Percentiles rank a stretch among this genome's conserved stretches.
Evolutionary conservation across 2,888 invertebrate species (phyloP).

Genomic region (Smittia sp.): DNA sequence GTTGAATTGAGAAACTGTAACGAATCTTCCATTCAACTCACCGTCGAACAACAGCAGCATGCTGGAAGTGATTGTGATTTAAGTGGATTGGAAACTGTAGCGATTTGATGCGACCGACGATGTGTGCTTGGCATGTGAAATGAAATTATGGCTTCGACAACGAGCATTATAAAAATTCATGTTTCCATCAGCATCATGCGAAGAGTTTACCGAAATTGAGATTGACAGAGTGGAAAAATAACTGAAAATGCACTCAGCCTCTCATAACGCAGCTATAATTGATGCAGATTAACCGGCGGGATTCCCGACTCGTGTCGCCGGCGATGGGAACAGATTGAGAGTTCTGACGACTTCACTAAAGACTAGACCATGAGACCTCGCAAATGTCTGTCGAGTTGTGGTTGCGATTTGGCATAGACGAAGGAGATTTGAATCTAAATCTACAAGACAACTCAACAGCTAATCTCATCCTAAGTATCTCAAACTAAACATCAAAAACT

Average conservation of each 20-base stretch:
- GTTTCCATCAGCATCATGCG: neutral
- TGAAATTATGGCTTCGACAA: too few species aligned
- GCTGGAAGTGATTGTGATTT: neutral
- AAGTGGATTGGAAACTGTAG: neutral
- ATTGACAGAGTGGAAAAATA: slow-evolving; percentile 29
- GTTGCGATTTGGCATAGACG: too few species aligned
- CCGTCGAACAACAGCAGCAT: neutral
- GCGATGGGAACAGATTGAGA: too few species aligned
- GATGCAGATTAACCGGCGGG: too few species aligned
- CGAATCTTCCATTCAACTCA: neutral
- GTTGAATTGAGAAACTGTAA: neutral
- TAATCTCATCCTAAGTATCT: too few species aligned
- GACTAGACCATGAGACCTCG: too few species aligned
- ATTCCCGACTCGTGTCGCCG: too few species aligned
- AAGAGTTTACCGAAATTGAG: slow-evolving; percentile 4
- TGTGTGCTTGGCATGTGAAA: neutral
- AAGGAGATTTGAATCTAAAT: too few species aligned
- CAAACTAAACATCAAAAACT: neutral
- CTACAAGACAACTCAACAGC: too few species aligned
- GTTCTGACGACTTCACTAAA: too few species aligned
- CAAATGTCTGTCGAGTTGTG: too few species aligned
- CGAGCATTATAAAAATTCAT: neutral
- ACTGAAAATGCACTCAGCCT: neutral
- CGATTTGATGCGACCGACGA: neutral
- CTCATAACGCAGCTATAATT: too few species aligned